Conservation (phyloP, 2,888 invertebrate species). For the Fragum whitleyi region DNA sequence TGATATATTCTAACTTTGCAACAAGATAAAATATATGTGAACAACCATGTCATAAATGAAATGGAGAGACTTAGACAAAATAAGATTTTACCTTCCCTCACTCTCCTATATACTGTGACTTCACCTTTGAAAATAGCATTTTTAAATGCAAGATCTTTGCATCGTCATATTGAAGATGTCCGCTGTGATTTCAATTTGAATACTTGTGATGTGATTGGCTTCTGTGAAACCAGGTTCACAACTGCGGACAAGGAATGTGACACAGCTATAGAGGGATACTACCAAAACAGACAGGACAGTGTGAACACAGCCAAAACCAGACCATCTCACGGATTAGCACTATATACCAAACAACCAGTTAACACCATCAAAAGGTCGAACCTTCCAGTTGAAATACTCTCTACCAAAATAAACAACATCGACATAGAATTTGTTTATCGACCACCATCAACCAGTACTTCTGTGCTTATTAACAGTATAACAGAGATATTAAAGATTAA, state of each 20-base stretch:
- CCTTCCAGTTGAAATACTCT: constrained; percentile 22
- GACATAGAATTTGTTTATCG: constrained; percentile 25
- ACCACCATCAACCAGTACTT: constrained; percentile 26
- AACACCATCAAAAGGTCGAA: constrained; percentile 2
- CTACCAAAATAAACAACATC: neutral
- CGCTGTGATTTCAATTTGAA: constrained; percentile 32
- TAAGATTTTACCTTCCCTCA: neutral
- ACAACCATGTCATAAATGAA: constrained; percentile 13
- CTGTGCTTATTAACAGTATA: constrained; percentile 15
- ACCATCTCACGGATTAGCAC: constrained; percentile 42
- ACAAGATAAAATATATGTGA: constrained; percentile 28
- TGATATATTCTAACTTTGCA: constrained; percentile 32
- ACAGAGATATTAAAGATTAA: neutral
- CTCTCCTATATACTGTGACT: neutral
- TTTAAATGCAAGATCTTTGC: constrained; percentile 50
- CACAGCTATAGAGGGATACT: constrained; percentile 21
- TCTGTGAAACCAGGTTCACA: constrained; percentile 51
- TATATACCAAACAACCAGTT: constrained; percentile 28
- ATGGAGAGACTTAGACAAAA: constrained; percentile 16
- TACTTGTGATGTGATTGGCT: constrained; percentile 35
- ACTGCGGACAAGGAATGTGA: constrained; percentile 10
- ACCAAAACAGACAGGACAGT: constrained; percentile 30
- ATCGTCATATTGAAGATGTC: constrained; percentile 46
- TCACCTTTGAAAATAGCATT: constrained; percentile 31
- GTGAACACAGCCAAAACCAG: constrained; percentile 21